Percentiles rank a stretch among this genome's conserved stretches.
These are phyloP conservation scores for Tichodroma muraria DNA, from an alignment of 2,113 vertebrate species.

Conservation along the genomic window DNA sequence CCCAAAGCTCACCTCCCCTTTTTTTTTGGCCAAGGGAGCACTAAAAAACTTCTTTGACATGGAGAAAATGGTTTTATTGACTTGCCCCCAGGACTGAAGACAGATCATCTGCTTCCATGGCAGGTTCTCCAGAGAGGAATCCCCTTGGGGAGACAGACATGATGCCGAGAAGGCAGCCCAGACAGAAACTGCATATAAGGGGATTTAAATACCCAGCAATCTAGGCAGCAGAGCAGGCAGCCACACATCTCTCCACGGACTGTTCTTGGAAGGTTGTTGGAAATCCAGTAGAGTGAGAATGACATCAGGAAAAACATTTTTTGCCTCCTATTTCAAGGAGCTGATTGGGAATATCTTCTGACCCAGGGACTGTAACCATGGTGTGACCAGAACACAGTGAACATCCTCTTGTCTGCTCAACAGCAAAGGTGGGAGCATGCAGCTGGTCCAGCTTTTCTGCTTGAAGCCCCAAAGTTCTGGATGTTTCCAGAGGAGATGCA, in stretches of 20 bases:
- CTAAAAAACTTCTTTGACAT: background rate
- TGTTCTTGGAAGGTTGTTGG: background rate
- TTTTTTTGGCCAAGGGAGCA: background rate
- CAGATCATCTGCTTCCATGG: background rate
- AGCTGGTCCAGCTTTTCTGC: background rate
- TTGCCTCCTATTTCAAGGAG: background rate
- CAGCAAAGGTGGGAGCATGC: fast-evolving
- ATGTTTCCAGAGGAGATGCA: background rate
- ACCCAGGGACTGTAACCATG: background rate
- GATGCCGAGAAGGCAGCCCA: background rate
- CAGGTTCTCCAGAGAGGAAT: background rate
- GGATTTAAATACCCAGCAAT: background rate
- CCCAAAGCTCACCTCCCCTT: background rate
- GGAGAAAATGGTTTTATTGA: background rate
- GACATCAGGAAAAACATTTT: fast-evolving
- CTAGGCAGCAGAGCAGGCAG: background rate
- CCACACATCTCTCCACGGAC: background rate
- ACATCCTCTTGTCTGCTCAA: background rate
- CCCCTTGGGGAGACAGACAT: background rate
- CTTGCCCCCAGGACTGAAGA: background rate
- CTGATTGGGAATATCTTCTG: background rate
- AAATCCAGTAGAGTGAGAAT: background rate
- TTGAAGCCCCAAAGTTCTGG: background rate
- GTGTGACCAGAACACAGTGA: background rate
- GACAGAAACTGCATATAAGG: fast-evolving